These are phyloP conservation scores for Typhlomys cinereus DNA, from an alignment of 2,113 vertebrate genomes.

Conservation along the genomic window DNA sequence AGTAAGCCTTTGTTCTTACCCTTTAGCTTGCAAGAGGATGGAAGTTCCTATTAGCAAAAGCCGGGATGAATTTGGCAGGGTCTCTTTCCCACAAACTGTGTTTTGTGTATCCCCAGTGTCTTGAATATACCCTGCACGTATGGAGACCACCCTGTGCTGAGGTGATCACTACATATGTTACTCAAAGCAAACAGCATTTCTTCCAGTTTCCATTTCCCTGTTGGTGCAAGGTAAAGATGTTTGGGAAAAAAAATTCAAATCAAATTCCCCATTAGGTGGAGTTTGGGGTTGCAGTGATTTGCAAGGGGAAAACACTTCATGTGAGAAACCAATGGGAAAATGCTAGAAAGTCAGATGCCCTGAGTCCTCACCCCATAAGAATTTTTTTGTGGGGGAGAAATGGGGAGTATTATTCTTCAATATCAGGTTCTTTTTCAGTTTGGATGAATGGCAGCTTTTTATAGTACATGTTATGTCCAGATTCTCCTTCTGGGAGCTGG, in stretches of 20 bases:
- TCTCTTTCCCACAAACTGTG: neutral
- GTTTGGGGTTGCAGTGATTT: neutral
- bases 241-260: neutral
- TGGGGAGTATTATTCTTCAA: no score
- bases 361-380: neutral
- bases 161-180: neutral
- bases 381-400: neutral
- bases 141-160: neutral
- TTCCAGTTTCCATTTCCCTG: neutral
- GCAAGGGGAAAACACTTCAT: neutral
- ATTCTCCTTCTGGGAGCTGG: neutral
- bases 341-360: neutral
- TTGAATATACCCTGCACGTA: neutral
- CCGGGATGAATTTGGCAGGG: accelerated
- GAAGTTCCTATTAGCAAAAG: neutral
- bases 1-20: neutral
- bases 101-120: neutral
- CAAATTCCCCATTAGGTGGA: neutral
- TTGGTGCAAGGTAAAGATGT: neutral
- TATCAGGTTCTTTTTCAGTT: neutral
- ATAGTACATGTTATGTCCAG: neutral
- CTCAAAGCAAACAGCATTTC: neutral
- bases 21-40: neutral
- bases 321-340: neutral
- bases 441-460: neutral